Conservation (phyloP, 2,797 vertebrate species). For the Cuculus canorus region DNA sequence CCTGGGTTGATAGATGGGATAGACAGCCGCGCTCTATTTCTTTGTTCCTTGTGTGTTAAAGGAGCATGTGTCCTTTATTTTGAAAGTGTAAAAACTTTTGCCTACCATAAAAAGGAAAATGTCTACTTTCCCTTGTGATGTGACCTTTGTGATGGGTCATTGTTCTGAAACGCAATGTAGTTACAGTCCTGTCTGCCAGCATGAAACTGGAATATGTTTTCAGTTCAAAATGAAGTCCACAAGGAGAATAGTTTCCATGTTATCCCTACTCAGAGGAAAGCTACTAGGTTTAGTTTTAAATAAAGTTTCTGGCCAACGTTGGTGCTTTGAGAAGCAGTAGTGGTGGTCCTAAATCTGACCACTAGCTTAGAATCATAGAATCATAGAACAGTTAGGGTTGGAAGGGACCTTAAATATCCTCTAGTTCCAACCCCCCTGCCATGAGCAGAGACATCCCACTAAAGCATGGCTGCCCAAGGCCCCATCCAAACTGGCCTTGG, state of each 20-base stretch:
- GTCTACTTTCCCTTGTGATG: background rate
- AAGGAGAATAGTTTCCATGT: slow-evolving; percentile 55
- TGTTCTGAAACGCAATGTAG: background rate
- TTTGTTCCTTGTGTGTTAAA: background rate
- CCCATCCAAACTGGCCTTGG: too few species aligned
- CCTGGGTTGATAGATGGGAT: background rate
- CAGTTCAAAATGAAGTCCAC: slow-evolving; percentile 54
- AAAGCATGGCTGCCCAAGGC: too few species aligned
- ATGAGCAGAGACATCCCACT: too few species aligned
- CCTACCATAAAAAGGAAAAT: background rate
- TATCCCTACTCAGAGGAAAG: background rate
- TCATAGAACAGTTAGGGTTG: too few species aligned
- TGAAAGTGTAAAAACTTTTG: background rate
- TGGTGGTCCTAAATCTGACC: background rate
- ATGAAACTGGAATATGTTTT: slow-evolving; percentile 54
- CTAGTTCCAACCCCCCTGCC: too few species aligned
- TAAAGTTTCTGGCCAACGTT: slow-evolving; percentile 10
- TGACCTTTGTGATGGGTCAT: background rate
- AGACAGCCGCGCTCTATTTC: background rate
- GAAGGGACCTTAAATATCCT: too few species aligned
- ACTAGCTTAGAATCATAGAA: too few species aligned
- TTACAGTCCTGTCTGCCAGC: background rate
- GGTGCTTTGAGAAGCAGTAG: background rate
- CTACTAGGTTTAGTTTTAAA: slow-evolving; percentile 22
- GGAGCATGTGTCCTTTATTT: background rate